A percentile compares a stretch with the other conserved stretches of the same genome.
Conservation (phyloP, 1,140 invertebrate species). For the Daktulosphaira vitifoliae region DNA sequence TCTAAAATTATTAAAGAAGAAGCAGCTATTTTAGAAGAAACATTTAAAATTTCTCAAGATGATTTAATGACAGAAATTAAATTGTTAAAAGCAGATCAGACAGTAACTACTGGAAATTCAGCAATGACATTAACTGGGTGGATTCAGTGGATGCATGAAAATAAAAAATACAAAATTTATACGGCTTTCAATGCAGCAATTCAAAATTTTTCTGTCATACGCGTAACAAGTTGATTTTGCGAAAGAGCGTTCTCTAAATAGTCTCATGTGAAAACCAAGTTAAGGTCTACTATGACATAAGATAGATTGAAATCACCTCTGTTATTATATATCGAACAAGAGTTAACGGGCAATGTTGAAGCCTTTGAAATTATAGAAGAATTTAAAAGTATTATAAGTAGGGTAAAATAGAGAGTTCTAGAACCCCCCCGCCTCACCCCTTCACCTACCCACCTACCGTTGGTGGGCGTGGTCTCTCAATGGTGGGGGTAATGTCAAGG, state of each 20-base stretch:
- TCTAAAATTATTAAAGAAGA: slow-evolving; percentile 10
- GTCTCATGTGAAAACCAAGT: slow-evolving; percentile 5
- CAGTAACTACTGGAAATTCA: not conserved
- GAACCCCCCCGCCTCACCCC: too few relatives aligned
- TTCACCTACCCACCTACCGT: too few relatives aligned
- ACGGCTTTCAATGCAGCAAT: slow-evolving; percentile 2
- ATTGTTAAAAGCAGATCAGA: not conserved
- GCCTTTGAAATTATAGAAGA: slow-evolving; percentile 3
- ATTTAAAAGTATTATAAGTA: slow-evolving; percentile 6
- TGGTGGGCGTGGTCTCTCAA: too few relatives aligned
- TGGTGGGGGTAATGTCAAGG: too few relatives aligned
- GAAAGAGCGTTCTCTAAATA: slow-evolving; percentile 5
- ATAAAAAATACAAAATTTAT: slow-evolving; percentile 11
- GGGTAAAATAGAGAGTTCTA: too few relatives aligned
- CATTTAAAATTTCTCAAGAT: too few relatives aligned
- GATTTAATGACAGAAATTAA: too few relatives aligned
- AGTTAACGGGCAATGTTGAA: not conserved
- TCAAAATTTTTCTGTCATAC: not conserved
- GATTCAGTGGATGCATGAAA: not conserved
- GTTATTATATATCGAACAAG: not conserved
- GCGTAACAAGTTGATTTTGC: not conserved
- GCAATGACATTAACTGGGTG: not conserved
- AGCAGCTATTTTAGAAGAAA: too few relatives aligned
- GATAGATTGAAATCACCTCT: not conserved
- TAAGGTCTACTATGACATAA: slow-evolving; percentile 5